phyloP scores from a whole-genome alignment of 2,113 vertebrate genomes.

The Arothron firmamentum region DNA sequence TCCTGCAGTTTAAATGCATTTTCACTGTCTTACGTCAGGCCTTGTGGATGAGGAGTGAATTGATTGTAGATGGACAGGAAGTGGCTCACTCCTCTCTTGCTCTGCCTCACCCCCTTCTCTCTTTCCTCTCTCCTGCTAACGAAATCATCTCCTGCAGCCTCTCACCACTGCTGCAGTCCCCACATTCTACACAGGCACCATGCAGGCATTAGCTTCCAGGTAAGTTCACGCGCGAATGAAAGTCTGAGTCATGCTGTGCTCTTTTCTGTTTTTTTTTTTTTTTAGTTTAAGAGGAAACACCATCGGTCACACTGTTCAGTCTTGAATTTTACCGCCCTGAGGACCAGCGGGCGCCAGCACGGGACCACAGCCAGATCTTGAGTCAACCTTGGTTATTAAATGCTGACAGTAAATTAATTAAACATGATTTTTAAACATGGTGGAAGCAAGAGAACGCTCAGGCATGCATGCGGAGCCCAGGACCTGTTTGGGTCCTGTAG shows the following conservation, averaged over 20 bases:
- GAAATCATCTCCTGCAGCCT: slow-evolving; percentile 40
- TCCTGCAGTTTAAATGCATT: no score
- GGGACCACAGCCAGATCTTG: no score
- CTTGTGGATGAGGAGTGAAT: slow-evolving; percentile 25
- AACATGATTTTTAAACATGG: no score
- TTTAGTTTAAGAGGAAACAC: background rate
- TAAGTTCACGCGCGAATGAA: slow-evolving; percentile 38
- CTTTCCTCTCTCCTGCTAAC: slow-evolving; percentile 6
- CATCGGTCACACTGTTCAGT: no score
- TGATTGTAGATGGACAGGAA: slow-evolving; percentile 50
- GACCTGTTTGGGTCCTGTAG: slow-evolving; percentile 12
- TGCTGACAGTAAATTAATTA: no score
- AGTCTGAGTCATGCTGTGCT: slow-evolving; percentile 18
- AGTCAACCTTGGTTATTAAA: no score
- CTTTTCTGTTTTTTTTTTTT: slow-evolving; percentile 10
- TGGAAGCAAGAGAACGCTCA: background rate
- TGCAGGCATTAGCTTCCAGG: slow-evolving; percentile 72
- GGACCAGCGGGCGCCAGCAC: no score
- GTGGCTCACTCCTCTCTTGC: slow-evolving; percentile 25
- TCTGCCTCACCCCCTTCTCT: slow-evolving; percentile 14
- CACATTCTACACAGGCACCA: slow-evolving; percentile 47
- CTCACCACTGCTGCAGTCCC: slow-evolving; percentile 57
- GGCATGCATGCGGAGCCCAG: background rate
- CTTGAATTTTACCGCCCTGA: no score
- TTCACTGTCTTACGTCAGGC: slow-evolving; percentile 32